Percentiles rank a stretch among this genome's conserved stretches.
phyloP scores from a whole-genome alignment of 2,113 vertebrate genomes.

The Ceyx cyanopectus region DNA sequence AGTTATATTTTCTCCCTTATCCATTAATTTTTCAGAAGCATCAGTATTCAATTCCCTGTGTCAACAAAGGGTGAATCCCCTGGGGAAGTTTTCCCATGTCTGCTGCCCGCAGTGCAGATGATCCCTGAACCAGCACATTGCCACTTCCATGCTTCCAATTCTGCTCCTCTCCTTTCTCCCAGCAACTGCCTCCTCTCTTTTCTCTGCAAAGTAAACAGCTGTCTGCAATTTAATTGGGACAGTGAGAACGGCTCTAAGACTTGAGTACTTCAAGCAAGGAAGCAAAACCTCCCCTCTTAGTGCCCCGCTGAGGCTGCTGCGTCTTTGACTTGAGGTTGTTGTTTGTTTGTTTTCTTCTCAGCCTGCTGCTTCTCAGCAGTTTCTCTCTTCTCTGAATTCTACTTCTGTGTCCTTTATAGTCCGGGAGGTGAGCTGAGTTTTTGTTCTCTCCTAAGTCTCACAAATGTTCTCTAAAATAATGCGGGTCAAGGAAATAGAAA shows the following conservation, averaged over 20 bases:
- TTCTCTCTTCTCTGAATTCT: background rate
- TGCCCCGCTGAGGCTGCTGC: background rate
- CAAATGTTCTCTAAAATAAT: constrained; percentile 17
- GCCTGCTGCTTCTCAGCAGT: background rate
- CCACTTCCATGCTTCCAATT: background rate
- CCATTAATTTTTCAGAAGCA: background rate
- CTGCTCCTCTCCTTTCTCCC: background rate
- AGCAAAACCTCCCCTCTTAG: background rate
- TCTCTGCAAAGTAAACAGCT: background rate
- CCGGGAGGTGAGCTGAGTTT: constrained; percentile 3
- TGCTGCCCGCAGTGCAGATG: background rate
- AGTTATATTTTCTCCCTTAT: background rate
- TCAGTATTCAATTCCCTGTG: background rate
- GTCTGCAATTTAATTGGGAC: constrained; percentile 37
- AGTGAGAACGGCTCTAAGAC: background rate
- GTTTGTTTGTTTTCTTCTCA: constrained; percentile 7
- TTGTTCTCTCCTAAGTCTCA: background rate
- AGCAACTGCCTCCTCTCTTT: background rate
- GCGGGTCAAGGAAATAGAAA: constrained; percentile 25
- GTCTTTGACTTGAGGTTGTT: background rate
- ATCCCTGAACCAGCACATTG: background rate
- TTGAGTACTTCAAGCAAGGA: background rate
- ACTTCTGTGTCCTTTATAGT: background rate
- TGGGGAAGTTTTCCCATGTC: background rate
- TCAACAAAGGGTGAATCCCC: background rate